A percentile compares a stretch with the other conserved stretches of the same genome.
Conservation (phyloP, 2,888 invertebrate genomes). For the Carcina quercana region DNA sequence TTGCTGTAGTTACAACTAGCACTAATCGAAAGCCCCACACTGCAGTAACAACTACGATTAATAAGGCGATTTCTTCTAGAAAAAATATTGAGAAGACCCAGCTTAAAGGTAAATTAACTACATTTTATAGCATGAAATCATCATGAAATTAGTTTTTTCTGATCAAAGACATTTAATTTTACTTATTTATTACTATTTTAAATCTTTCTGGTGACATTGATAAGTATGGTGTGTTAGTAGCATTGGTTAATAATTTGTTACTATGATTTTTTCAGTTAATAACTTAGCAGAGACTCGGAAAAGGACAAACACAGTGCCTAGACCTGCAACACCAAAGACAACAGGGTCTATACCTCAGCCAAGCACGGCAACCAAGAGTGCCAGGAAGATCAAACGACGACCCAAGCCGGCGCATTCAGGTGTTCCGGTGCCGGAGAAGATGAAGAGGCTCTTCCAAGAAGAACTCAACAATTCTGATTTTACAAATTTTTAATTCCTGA, state of each 20-base stretch:
- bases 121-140: no score
- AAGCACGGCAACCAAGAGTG: conserved; percentile 41
- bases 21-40: conserved; percentile 31
- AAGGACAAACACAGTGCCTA: conserved; percentile 37
- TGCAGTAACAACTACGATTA: conserved; percentile 10
- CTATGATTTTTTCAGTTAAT: conserved; percentile 37
- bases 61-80: conserved; percentile 34
- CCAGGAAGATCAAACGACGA: conserved; percentile 41
- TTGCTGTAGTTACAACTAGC: conserved; percentile 28
- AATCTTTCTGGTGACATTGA: neutral
- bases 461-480: conserved; percentile 26
- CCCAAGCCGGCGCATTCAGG: conserved; percentile 60
- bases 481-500: neutral
- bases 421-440: conserved; percentile 58
- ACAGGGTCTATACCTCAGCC: conserved; percentile 35
- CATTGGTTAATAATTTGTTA: no score
- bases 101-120: conserved; percentile 36
- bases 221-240: neutral
- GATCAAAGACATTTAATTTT: no score
- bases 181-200: no score
- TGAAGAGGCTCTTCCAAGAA: conserved; percentile 43
- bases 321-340: conserved; percentile 39
- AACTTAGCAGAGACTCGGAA: conserved; percentile 24
- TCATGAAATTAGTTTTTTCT: no score
- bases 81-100: conserved; percentile 34